Conservation (phyloP, 2,113 vertebrate species). For the Mustelus asterias region DNA sequence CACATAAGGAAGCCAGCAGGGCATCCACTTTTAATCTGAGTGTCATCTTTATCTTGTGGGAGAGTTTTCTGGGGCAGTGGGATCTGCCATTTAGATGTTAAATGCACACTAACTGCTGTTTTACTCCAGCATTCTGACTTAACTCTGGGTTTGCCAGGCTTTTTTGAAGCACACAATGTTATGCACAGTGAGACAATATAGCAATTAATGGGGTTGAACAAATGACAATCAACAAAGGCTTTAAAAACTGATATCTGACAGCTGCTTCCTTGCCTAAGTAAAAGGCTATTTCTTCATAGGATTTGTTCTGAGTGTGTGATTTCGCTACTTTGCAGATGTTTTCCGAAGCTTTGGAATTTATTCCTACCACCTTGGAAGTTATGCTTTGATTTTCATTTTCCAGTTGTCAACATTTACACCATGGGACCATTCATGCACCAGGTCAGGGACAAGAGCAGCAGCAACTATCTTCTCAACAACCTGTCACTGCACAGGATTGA, state of each 20-base stretch:
- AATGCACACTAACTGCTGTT: too few relatives aligned
- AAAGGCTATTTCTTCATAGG: neutral
- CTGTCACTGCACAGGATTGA: neutral
- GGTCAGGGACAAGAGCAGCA: too few relatives aligned
- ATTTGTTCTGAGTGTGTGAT: neutral
- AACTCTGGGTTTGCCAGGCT: neutral
- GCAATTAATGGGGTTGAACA: neutral
- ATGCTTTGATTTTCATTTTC: too few relatives aligned
- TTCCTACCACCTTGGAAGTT: neutral
- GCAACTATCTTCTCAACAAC: neutral
- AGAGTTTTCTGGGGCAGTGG: too few relatives aligned
- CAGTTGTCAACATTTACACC: too few relatives aligned
- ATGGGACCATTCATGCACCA: too few relatives aligned
- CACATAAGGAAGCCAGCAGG: neutral
- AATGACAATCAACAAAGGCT: neutral
- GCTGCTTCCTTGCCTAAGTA: neutral
- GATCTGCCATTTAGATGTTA: too few relatives aligned
- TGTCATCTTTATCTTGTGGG: too few relatives aligned
- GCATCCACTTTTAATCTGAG: too few relatives aligned
- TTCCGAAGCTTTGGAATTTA: neutral
- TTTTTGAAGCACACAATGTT: neutral
- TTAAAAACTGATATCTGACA: neutral
- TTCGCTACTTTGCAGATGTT: neutral
- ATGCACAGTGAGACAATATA: neutral
- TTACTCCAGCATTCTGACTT: neutral